phyloP scores from a whole-genome alignment of 2,797 vertebrate genomes.

The Pampus argenteus region DNA sequence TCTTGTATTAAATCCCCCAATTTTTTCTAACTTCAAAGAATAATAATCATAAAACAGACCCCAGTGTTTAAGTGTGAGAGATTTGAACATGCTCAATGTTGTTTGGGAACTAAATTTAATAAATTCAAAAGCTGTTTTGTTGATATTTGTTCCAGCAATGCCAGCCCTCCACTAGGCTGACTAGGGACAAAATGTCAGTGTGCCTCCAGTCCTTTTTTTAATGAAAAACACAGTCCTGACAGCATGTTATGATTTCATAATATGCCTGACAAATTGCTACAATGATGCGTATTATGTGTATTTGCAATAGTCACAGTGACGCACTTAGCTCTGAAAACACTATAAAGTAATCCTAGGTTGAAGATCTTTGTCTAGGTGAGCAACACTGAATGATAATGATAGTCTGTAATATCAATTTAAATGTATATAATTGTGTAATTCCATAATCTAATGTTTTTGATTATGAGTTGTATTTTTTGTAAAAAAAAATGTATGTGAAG shows the following conservation, averaged over 20 bases:
- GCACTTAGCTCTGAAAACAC: slow-evolving; percentile 9
- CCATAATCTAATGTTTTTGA: slow-evolving; percentile 34
- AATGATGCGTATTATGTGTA: slow-evolving; percentile 16
- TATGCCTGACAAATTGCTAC: slow-evolving; percentile 23
- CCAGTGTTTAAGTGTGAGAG: slow-evolving; percentile 15
- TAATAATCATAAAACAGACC: slow-evolving; percentile 30
- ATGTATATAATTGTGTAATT: slow-evolving; percentile 57
- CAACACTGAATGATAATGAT: slow-evolving; percentile 31
- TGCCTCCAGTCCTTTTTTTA: slow-evolving; percentile 41
- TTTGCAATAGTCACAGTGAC: slow-evolving; percentile 8
- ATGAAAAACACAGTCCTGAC: slow-evolving; percentile 54
- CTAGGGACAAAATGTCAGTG: slow-evolving; percentile 37
- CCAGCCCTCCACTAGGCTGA: slow-evolving; percentile 26
- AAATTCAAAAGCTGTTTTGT: slow-evolving; percentile 55
- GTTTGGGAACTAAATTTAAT: slow-evolving; percentile 46
- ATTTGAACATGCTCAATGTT: slow-evolving; percentile 20
- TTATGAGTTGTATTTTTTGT: no score
- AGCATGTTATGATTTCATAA: slow-evolving; percentile 33
- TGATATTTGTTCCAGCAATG: slow-evolving; percentile 47
- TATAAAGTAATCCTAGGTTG: background rate
- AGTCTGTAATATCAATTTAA: slow-evolving; percentile 49
- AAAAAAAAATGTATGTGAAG: no score
- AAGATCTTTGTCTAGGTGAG: background rate
- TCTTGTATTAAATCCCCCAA: slow-evolving; percentile 10
- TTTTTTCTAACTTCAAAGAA: slow-evolving; percentile 34